phyloP scores from a whole-genome alignment of 2,888 invertebrate genomes.

The Leistus spinibarbis region DNA sequence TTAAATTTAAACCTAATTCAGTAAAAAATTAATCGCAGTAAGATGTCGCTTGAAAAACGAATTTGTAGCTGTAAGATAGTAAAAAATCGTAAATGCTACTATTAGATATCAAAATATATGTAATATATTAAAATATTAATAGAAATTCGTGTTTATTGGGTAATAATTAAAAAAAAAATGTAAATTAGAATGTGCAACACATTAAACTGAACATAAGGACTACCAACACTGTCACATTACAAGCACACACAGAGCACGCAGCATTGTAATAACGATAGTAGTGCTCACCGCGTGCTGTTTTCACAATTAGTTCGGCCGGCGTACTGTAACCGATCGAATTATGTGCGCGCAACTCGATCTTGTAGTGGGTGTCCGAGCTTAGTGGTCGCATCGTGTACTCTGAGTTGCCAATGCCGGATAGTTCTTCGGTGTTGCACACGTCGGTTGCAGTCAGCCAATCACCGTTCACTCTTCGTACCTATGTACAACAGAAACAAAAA shows the following conservation, averaged over 20 bases:
- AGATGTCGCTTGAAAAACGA: no score
- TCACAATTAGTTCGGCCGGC: conserved; percentile 78
- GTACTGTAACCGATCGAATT: conserved; percentile 84
- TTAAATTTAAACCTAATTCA: no score
- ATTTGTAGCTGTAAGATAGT: neutral
- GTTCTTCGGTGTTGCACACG: conserved; percentile 65
- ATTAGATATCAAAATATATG: neutral
- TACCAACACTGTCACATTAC: conserved; percentile 8
- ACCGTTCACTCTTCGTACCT: conserved; percentile 72
- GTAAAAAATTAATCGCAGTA: no score
- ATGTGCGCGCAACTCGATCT: conserved; percentile 82
- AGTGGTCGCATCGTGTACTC: conserved; percentile 72
- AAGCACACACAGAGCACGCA: conserved; percentile 30
- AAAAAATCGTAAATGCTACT: no score
- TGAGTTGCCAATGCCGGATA: conserved; percentile 66
- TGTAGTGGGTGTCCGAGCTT: conserved; percentile 80
- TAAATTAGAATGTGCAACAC: conserved; percentile 43
- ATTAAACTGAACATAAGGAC: conserved; percentile 40
- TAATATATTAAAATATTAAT: neutral
- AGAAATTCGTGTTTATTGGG: neutral
- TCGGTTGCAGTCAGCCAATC: conserved; percentile 64
- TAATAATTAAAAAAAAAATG: conserved; percentile 40
- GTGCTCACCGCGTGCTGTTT: conserved; percentile 85
- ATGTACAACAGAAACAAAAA: conserved; percentile 37
- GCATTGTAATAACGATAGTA: conserved; percentile 42